Percentiles rank a stretch among this genome's conserved stretches.
These are phyloP conservation scores for Polymixis lichenea DNA, from an alignment of 2,888 invertebrate genomes.

Conservation along the genomic window DNA sequence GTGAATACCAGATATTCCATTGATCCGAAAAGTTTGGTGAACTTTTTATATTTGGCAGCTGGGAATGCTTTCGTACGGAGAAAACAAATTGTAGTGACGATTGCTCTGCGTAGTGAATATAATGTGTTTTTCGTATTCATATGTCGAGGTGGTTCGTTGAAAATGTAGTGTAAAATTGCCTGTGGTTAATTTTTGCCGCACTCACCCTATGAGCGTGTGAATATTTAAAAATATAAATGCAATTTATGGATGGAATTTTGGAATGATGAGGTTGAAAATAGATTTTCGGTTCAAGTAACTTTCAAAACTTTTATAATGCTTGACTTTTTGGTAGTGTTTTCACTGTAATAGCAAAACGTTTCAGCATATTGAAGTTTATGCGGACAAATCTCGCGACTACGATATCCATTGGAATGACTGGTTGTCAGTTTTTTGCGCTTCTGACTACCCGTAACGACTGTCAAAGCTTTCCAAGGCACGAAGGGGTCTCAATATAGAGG, in stretches of 20 bases:
- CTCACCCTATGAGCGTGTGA: slow-evolving; percentile 21
- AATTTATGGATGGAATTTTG: slow-evolving; percentile 28
- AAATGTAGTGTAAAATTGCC: slow-evolving; percentile 36
- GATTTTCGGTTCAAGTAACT: slow-evolving; percentile 14
- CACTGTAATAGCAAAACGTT: neutral
- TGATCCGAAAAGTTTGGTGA: slow-evolving; percentile 60
- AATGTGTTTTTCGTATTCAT: slow-evolving; percentile 37
- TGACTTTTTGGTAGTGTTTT: neutral
- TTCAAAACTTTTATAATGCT: neutral
- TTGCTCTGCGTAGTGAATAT: slow-evolving; percentile 22
- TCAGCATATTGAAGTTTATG: too few relatives aligned
- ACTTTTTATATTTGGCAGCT: slow-evolving; percentile 68
- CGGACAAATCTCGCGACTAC: too few relatives aligned
- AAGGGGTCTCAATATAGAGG: neutral
- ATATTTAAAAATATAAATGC: slow-evolving; percentile 41
- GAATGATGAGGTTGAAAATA: slow-evolving; percentile 34
- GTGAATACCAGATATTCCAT: slow-evolving; percentile 62
- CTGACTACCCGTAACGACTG: neutral
- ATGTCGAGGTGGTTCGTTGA: slow-evolving; percentile 17
- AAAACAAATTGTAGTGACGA: slow-evolving; percentile 51
- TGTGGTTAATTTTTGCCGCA: slow-evolving; percentile 14
- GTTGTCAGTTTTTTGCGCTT: neutral
- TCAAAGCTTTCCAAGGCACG: neutral
- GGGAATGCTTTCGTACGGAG: slow-evolving; percentile 38
- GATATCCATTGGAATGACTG: too few relatives aligned